Evolutionary conservation across 1,140 invertebrate genomes (phyloP).

Genomic region (Orchestia grillus): DNA sequence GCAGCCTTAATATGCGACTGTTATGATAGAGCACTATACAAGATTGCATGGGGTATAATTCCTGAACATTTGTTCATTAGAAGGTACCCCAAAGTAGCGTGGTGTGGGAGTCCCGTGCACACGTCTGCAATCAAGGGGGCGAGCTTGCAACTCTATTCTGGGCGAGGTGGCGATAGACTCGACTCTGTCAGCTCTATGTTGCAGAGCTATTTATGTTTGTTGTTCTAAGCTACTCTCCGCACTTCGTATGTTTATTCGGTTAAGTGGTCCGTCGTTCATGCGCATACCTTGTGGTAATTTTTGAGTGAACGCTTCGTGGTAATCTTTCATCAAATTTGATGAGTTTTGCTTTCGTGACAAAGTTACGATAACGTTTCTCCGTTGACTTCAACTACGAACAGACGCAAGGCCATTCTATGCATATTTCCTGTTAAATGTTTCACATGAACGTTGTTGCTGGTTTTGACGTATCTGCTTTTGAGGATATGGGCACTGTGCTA

Average conservation of each 20-base stretch:
- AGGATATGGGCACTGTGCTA: neutral
- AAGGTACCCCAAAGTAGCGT: neutral
- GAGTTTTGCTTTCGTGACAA: neutral
- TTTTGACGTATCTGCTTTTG: neutral
- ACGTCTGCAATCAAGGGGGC: neutral
- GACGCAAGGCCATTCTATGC: neutral
- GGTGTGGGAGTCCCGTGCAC: neutral
- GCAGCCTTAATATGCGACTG: neutral
- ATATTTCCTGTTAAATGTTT: neutral
- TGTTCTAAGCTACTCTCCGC: constrained; percentile 8
- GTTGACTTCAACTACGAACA: neutral
- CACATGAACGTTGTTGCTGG: neutral
- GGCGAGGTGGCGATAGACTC: constrained; percentile 44
- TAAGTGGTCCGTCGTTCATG: neutral
- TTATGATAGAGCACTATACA: neutral
- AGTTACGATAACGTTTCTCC: neutral
- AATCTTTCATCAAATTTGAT: neutral
- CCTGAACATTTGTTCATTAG: neutral
- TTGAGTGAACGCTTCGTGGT: neutral
- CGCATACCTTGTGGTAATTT: neutral
- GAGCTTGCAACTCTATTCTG: constrained; percentile 44
- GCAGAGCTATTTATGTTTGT: constrained; percentile 50
- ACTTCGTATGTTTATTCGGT: constrained; percentile 11
- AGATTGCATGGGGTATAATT: neutral
- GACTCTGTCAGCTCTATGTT: constrained; percentile 18